Evolutionary conservation across 2,113 vertebrate genomes (phyloP).

Genomic region (Anguilla rostrata): DNA sequence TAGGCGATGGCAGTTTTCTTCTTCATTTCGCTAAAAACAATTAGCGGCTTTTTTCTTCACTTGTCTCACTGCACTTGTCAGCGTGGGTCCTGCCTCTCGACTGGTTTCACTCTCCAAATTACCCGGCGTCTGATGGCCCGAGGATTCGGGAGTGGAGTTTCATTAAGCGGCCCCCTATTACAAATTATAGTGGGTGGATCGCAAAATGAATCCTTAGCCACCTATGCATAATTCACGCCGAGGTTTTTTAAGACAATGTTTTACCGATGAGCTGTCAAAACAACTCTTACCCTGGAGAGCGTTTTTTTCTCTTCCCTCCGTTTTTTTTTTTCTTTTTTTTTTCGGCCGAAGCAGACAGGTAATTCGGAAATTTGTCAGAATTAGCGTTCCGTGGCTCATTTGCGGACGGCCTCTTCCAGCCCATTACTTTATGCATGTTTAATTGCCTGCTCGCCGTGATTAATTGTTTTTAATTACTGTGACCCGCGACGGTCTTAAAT

Average conservation of each 20-base stretch:
- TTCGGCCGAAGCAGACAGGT: not conserved
- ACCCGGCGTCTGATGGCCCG: not conserved
- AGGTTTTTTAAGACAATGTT: constrained; percentile 9
- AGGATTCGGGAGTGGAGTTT: not conserved
- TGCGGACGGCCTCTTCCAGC: constrained; percentile 49
- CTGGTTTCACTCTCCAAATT: not conserved
- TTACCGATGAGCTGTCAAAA: constrained; percentile 31
- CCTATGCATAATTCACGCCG: constrained; percentile 12
- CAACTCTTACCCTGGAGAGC: constrained; percentile 5
- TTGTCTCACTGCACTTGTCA: not conserved
- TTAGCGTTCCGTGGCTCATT: constrained; percentile 50
- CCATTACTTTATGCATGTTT: constrained; percentile 62
- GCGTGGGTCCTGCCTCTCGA: not conserved
- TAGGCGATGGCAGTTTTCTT: not conserved
- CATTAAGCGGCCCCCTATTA: constrained; percentile 1
- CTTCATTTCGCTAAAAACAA: not conserved
- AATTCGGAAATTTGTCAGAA: constrained; percentile 31
- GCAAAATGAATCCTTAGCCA: not conserved
- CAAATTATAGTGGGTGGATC: constrained; percentile 2
- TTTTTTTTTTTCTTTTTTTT: not conserved
- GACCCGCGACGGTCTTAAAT: constrained; percentile 56
- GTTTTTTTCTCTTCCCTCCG: not conserved
- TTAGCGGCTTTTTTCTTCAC: not conserved
- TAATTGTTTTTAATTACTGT: constrained; percentile 69
- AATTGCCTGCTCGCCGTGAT: constrained; percentile 61